A percentile compares a stretch with the other conserved stretches of the same genome.
These are phyloP conservation scores for Montipora sp. DNA, from an alignment of 64 coral and sea anemone genomes.

Conservation along the genomic window DNA sequence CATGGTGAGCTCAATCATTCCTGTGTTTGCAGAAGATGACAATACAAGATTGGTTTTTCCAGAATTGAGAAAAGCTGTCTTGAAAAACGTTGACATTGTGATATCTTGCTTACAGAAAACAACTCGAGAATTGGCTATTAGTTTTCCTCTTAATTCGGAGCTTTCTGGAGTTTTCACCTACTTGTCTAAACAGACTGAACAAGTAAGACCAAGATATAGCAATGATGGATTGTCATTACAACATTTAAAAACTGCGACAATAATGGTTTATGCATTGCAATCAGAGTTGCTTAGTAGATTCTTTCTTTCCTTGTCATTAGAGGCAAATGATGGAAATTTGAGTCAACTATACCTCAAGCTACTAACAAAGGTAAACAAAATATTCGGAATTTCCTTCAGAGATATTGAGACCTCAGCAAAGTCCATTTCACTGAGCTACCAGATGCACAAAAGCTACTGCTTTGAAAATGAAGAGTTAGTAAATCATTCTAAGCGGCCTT, in stretches of 20 bases:
- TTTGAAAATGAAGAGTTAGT: constrained; percentile 21
- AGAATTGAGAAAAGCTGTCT: constrained; percentile 55
- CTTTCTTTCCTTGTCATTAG: constrained; percentile 61
- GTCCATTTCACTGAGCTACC: constrained; percentile 73
- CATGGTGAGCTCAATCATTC: constrained; percentile 57
- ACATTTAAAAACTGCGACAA: constrained; percentile 64
- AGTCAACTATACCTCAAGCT: background rate
- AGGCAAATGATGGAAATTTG: constrained; percentile 33
- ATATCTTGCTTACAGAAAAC: constrained; percentile 23
- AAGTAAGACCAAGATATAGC: background rate
- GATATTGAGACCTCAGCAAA: background rate
- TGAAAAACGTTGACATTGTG: constrained; percentile 45
- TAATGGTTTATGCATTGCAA: constrained; percentile 57
- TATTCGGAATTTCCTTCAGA: constrained; percentile 53
- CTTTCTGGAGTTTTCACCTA: constrained; percentile 70
- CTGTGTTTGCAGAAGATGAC: constrained; percentile 35
- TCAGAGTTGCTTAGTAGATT: constrained; percentile 85
- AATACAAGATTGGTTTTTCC: constrained; percentile 58
- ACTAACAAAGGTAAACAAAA: constrained; percentile 5
- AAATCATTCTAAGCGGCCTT: background rate
- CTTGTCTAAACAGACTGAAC: constrained; percentile 57
- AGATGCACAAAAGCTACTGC: constrained; percentile 69
- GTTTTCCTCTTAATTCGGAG: constrained; percentile 57
- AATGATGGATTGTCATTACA: constrained; percentile 63
- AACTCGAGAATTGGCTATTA: constrained; percentile 21